A percentile compares a stretch with the other conserved stretches of the same genome.
Evolutionary conservation across 2,113 vertebrate genomes (phyloP).

Genomic region (Channa argus): DNA sequence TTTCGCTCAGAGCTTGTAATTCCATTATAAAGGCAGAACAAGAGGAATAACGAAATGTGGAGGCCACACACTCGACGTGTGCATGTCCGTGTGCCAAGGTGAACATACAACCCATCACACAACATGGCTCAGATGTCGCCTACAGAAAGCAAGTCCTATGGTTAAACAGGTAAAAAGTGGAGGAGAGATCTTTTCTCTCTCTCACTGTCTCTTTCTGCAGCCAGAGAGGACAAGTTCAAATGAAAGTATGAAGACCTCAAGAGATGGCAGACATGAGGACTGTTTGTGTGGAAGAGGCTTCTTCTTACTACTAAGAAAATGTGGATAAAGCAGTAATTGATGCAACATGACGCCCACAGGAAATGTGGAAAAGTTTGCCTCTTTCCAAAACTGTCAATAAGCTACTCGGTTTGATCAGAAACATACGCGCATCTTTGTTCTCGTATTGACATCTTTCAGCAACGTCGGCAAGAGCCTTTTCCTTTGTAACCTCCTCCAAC

Average conservation of each 20-base stretch:
- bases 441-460: slow-evolving; percentile 18
- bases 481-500: no score
- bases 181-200: not conserved
- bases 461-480: not conserved
- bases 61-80: slow-evolving; percentile 61
- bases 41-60: slow-evolving; percentile 49
- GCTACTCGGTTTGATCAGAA: slow-evolving; percentile 48
- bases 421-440: slow-evolving; percentile 50
- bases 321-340: slow-evolving; percentile 40
- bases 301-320: slow-evolving; percentile 33
- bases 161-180: slow-evolving; percentile 6
- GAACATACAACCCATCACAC: slow-evolving; percentile 48
- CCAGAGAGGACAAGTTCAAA: slow-evolving; percentile 4
- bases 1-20: slow-evolving; percentile 55
- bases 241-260: slow-evolving; percentile 1
- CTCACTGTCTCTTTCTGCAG: slow-evolving; percentile 3
- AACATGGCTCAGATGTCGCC: slow-evolving; percentile 37
- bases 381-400: slow-evolving; percentile 53
- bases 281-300: slow-evolving; percentile 27
- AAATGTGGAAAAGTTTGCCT: slow-evolving; percentile 61
- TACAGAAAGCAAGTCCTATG: not conserved
- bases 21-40: slow-evolving; percentile 70
- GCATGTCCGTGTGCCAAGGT: slow-evolving; percentile 68
- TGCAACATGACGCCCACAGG: slow-evolving; percentile 46
- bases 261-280: slow-evolving; percentile 7